These are phyloP conservation scores for Eristalinus sepulchralis DNA, from an alignment of 2,888 invertebrate species.

Conservation along the genomic window DNA sequence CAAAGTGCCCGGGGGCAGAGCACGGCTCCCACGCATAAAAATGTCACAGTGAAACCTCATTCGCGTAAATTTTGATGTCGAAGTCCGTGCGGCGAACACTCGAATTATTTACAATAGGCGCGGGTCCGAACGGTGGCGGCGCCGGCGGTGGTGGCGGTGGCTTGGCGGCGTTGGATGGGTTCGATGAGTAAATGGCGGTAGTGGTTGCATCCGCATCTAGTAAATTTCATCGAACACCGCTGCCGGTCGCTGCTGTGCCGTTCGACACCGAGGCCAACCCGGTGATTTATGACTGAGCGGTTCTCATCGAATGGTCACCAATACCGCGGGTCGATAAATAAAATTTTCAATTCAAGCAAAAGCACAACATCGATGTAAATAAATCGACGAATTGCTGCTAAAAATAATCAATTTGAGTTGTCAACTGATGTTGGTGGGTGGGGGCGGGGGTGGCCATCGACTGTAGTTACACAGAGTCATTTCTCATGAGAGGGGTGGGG, in stretches of 20 bases:
- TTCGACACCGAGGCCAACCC: neutral
- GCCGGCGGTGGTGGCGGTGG: too few relatives aligned
- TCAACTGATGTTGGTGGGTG: neutral
- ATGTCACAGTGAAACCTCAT: conserved; percentile 68
- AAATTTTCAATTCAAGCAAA: conserved; percentile 62
- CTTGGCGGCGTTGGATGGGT: conserved; percentile 33
- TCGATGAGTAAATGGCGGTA: conserved; percentile 52
- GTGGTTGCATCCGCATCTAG: conserved; percentile 70
- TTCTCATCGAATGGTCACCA: conserved; percentile 71
- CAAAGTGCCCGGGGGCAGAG: conserved; percentile 19
- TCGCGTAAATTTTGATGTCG: conserved; percentile 68
- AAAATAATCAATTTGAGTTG: conserved; percentile 68
- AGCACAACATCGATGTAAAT: conserved; percentile 61
- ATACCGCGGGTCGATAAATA: conserved; percentile 70
- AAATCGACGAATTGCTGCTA: conserved; percentile 68
- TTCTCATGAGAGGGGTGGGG: too few relatives aligned
- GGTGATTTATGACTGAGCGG: conserved; percentile 67
- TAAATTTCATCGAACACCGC: conserved; percentile 54
- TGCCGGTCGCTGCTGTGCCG: neutral
- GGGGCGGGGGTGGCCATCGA: neutral
- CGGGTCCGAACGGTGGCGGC: conserved; percentile 7
- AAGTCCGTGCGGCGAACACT: conserved; percentile 27
- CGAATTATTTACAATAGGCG: conserved; percentile 60
- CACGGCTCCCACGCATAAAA: conserved; percentile 69
- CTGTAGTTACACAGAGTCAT: neutral